Evolutionary conservation across 2,797 vertebrate genomes (phyloP).

Genomic region (Falco berigora): DNA sequence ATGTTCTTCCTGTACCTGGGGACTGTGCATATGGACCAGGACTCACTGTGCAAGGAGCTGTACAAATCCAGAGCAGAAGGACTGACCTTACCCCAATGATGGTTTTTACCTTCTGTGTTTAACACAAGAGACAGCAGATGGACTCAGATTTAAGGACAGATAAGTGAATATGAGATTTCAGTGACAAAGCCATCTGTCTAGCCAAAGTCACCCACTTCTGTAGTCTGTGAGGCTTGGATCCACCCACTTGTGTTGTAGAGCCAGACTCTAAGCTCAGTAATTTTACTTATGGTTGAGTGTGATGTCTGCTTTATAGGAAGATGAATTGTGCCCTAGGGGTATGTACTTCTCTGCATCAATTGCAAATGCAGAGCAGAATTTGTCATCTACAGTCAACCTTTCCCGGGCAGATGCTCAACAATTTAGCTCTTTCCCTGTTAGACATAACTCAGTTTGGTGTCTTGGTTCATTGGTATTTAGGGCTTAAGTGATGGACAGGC

Average conservation of each 20-base stretch:
- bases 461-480: background rate
- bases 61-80: background rate
- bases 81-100: background rate
- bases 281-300: background rate
- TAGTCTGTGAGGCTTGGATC: constrained; percentile 25
- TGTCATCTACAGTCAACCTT: background rate
- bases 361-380: background rate
- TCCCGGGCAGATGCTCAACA: background rate
- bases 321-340: background rate
- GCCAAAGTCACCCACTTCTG: constrained; percentile 58
- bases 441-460: background rate
- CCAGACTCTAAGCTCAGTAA: constrained; percentile 29
- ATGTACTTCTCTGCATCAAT: background rate
- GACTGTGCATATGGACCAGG: rapidly evolving
- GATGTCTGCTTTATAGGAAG: background rate
- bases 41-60: background rate
- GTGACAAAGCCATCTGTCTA: constrained; percentile 57
- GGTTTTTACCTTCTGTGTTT: background rate
- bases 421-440: background rate
- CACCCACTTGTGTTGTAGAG: constrained; percentile 41
- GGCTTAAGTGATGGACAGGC: background rate
- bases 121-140: constrained; percentile 21
- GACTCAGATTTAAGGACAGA: constrained; percentile 22
- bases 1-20: background rate
- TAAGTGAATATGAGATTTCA: background rate